A percentile compares a stretch with the other conserved stretches of the same genome.
phyloP scores from a whole-genome alignment of 2,797 vertebrate species.

The Chelonia mydas region DNA sequence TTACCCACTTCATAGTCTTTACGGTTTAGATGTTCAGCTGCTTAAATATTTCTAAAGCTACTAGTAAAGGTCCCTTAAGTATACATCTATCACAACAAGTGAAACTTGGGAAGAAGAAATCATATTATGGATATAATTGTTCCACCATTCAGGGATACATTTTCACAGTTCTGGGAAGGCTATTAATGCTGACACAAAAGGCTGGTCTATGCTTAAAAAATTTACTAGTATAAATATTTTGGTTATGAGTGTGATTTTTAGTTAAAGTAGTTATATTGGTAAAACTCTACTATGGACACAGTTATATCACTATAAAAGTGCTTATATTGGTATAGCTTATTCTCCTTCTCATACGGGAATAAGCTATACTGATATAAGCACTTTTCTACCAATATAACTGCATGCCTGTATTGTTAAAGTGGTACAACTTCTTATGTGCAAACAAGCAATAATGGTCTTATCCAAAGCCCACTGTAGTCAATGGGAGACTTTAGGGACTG shows the following conservation, averaged over 20 bases:
- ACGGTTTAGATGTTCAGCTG: not conserved
- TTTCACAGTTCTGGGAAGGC: not conserved
- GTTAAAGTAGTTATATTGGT: no score
- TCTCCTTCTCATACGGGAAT: not conserved
- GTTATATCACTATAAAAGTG: not conserved
- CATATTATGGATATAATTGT: not conserved
- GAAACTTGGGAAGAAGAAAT: not conserved
- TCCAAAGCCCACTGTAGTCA: not conserved
- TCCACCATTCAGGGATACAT: not conserved
- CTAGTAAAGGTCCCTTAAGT: not conserved
- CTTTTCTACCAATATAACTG: not conserved
- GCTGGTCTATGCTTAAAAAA: not conserved
- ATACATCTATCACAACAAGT: not conserved
- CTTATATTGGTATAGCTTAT: not conserved
- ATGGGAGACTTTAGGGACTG: not conserved
- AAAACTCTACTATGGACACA: not conserved
- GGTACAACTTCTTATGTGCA: not conserved
- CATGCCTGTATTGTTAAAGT: not conserved
- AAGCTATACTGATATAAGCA: no score
- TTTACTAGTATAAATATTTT: not conserved
- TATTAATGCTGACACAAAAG: not conserved
- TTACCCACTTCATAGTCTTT: rapidly evolving
- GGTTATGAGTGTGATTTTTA: no score
- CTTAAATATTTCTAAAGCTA: not conserved
- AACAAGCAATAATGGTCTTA: not conserved